phyloP scores from a whole-genome alignment of 2,797 vertebrate genomes.

The Acipenser ruthenus region DNA sequence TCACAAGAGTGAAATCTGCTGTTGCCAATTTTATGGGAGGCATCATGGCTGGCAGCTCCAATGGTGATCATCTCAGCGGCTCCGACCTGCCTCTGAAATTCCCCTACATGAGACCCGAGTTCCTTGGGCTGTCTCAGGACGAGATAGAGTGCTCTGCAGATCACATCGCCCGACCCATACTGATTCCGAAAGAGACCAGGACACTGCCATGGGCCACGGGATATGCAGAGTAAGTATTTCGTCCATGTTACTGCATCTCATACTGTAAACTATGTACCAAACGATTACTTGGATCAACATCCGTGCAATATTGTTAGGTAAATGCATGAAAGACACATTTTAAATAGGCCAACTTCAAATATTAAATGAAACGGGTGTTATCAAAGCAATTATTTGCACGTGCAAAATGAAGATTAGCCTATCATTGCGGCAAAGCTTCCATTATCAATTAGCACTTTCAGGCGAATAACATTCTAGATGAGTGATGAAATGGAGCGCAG shows the following conservation, averaged over 20 bases:
- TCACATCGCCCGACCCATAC: slow-evolving; percentile 82
- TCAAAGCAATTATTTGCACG: slow-evolving; percentile 3
- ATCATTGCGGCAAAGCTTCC: too few species aligned
- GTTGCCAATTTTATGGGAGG: slow-evolving; percentile 90
- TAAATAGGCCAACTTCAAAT: neutral
- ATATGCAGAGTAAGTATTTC: slow-evolving; percentile 88
- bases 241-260: slow-evolving; percentile 29
- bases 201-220: slow-evolving; percentile 86
- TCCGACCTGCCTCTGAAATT: slow-evolving; percentile 75
- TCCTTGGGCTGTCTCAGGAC: slow-evolving; percentile 81
- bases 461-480: too few species aligned
- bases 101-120: slow-evolving; percentile 82
- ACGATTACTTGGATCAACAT: too few species aligned
- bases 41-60: slow-evolving; percentile 75
- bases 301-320: too few species aligned
- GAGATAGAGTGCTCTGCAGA: slow-evolving; percentile 90
- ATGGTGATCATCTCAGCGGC: slow-evolving; percentile 61
- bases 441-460: too few species aligned
- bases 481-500: too few species aligned
- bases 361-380: slow-evolving; percentile 3
- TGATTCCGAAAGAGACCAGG: slow-evolving; percentile 79
- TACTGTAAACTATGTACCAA: too few species aligned
- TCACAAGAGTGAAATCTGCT: slow-evolving; percentile 85
- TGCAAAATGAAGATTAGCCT: slow-evolving; percentile 4
- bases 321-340: neutral